These are phyloP conservation scores for Ennomos fuscantarius DNA, from an alignment of 2,888 invertebrate species.

Conservation along the genomic window DNA sequence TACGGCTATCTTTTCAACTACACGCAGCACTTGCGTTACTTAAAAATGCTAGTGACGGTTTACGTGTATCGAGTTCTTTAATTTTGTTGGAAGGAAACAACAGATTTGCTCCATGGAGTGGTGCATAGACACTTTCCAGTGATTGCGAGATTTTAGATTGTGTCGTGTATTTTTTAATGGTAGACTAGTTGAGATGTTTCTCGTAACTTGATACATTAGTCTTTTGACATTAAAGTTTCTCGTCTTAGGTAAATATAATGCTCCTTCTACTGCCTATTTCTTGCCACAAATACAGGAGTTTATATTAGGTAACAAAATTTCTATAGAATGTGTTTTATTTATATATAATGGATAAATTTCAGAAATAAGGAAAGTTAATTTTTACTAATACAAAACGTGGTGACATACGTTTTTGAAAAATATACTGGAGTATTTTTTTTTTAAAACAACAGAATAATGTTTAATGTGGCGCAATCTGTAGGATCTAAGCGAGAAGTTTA, in stretches of 20 bases:
- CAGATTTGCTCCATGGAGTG: too few species aligned
- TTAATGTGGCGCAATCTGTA: background rate
- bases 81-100: too few species aligned
- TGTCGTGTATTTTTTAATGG: too few species aligned
- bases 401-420: background rate
- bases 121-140: too few species aligned
- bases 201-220: background rate
- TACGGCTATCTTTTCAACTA: too few species aligned
- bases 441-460: background rate
- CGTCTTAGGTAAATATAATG: background rate
- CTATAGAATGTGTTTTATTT: background rate
- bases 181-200: too few species aligned
- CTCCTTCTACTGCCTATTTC: constrained; percentile 22
- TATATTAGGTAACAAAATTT: constrained; percentile 5
- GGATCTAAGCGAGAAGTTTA: background rate
- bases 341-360: background rate
- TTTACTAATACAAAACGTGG: background rate
- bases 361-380: too few species aligned
- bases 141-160: too few species aligned
- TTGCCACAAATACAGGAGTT: constrained; percentile 25
- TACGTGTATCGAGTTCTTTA: too few species aligned
- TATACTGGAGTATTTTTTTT: background rate
- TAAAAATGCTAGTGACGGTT: too few species aligned
- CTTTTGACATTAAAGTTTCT: too few species aligned
- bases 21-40: too few species aligned